A percentile compares a stretch with the other conserved stretches of the same genome.
phyloP scores from a whole-genome alignment of 2,113 vertebrate species.

The Tetraodon nigroviridis region DNA sequence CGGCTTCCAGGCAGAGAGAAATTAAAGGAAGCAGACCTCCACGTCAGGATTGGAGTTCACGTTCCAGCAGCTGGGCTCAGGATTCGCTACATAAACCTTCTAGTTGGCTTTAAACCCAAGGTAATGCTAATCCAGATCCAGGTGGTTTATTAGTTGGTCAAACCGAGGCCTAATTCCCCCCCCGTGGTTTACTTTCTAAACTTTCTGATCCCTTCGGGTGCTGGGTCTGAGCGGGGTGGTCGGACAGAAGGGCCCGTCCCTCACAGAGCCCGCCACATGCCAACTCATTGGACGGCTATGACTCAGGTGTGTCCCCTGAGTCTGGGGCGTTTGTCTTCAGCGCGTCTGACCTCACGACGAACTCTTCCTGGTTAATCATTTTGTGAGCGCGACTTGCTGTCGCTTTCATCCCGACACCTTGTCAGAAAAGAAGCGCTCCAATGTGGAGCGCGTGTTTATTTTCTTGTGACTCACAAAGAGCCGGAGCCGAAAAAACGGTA shows the following conservation, averaged over 20 bases:
- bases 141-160: not conserved
- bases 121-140: not conserved
- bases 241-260: too few relatives aligned
- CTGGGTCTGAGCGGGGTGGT: too few relatives aligned
- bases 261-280: too few relatives aligned
- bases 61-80: not conserved
- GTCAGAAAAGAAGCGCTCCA: conserved; percentile 33
- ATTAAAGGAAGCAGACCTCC: too few relatives aligned
- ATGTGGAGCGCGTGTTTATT: conserved; percentile 57
- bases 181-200: too few relatives aligned
- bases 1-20: too few relatives aligned
- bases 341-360: not conserved
- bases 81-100: not conserved
- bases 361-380: not conserved
- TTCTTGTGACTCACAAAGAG: conserved; percentile 60
- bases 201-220: too few relatives aligned
- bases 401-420: conserved; percentile 6
- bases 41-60: not conserved
- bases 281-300: too few relatives aligned
- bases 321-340: too few relatives aligned
- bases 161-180: not conserved
- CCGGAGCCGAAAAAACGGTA: conserved; percentile 45
- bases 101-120: not conserved
- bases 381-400: not conserved
- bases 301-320: too few relatives aligned